Evolutionary conservation across 2,888 invertebrate genomes (phyloP).

Genomic region (Polylopha cassiicola): DNA sequence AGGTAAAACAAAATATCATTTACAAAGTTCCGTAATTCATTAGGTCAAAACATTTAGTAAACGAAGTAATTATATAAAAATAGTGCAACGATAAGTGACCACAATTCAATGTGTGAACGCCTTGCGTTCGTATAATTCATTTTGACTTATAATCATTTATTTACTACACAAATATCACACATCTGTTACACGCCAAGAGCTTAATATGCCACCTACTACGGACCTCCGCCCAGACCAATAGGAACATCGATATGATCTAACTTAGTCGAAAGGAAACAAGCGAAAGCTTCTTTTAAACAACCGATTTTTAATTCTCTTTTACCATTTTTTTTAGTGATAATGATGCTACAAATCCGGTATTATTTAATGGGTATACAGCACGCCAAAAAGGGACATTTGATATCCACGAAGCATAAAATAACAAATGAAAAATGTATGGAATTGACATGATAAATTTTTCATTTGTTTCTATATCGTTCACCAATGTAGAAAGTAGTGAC

Average conservation of each 20-base stretch:
- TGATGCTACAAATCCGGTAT: too few relatives aligned
- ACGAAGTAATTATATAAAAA: constrained; percentile 35
- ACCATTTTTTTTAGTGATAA: too few relatives aligned
- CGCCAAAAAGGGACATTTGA: neutral
- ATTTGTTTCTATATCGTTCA: too few relatives aligned
- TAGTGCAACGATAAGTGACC: constrained; percentile 47
- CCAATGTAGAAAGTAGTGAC: too few relatives aligned
- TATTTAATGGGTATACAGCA: too few relatives aligned
- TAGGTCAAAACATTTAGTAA: constrained; percentile 23
- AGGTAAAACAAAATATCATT: constrained; percentile 37
- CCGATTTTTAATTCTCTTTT: too few relatives aligned
- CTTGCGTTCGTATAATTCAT: constrained; percentile 52
- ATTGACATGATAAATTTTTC: constrained; percentile 15
- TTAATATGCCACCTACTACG: constrained; percentile 14
- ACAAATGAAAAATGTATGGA: constrained; percentile 6
- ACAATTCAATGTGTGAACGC: constrained; percentile 47
- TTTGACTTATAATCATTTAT: constrained; percentile 54
- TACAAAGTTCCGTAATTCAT: constrained; percentile 14
- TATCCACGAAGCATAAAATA: neutral
- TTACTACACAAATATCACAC: constrained; percentile 61
- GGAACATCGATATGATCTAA: constrained; percentile 38
- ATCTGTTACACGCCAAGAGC: constrained; percentile 33
- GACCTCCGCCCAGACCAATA: constrained; percentile 46
- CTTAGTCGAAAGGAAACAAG: constrained; percentile 31
- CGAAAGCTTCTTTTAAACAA: too few relatives aligned